These are phyloP conservation scores for Typhlomys cinereus DNA, from an alignment of 2,113 vertebrate species.

Conservation along the genomic window DNA sequence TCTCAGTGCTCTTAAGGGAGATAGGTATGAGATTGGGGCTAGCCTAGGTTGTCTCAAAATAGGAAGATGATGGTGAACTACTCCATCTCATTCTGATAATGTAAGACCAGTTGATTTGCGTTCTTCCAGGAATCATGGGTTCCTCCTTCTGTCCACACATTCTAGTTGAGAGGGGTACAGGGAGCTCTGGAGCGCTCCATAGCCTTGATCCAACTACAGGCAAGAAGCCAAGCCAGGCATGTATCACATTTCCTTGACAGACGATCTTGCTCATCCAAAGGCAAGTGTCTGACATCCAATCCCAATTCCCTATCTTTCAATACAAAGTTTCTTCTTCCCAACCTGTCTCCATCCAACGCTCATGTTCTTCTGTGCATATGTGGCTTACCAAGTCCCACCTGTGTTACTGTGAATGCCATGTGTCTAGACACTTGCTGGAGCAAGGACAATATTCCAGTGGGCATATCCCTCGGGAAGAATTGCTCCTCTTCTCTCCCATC, in stretches of 20 bases:
- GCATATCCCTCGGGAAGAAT: too few species aligned
- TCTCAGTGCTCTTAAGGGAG: background rate
- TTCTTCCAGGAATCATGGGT: background rate
- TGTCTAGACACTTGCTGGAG: too few species aligned
- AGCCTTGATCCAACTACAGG: background rate
- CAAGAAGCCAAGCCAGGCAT: background rate
- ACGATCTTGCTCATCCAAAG: background rate
- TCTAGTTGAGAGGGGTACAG: background rate
- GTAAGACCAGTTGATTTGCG: background rate
- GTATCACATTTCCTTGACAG: too few species aligned
- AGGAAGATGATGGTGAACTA: background rate
- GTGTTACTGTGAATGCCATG: too few species aligned
- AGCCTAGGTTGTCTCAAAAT: background rate
- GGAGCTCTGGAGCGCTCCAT: background rate
- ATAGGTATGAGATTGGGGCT: background rate
- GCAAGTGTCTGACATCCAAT: background rate
- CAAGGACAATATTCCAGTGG: too few species aligned
- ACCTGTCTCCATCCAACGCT: too few species aligned
- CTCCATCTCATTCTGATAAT: background rate
- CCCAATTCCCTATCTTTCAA: too few species aligned
- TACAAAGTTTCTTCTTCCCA: too few species aligned
- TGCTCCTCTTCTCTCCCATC: too few species aligned
- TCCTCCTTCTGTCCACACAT: background rate
- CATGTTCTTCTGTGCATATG: too few species aligned
- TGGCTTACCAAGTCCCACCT: too few species aligned